Evolutionary conservation across 2,888 invertebrate genomes (phyloP).

Genomic region (Sinohyriopsis cumingii): DNA sequence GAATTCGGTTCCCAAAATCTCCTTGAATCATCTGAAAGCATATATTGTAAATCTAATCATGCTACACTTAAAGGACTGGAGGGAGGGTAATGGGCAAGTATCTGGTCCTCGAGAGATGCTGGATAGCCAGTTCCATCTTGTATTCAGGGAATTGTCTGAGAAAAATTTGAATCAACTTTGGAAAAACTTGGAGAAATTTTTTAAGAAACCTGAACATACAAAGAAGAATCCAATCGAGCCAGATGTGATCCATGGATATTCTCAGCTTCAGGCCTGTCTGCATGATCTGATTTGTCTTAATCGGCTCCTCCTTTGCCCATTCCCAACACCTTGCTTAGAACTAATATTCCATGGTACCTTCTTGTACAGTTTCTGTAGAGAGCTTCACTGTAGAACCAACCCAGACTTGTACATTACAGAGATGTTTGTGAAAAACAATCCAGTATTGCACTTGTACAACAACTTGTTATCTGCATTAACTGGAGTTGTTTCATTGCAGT

Average conservation of each 20-base stretch:
- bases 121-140: too few species aligned
- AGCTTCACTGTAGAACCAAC: constrained; percentile 44
- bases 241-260: constrained; percentile 58
- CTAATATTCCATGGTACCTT: constrained; percentile 61
- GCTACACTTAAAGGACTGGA: constrained; percentile 10
- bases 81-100: too few species aligned
- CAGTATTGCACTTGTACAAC: constrained; percentile 22
- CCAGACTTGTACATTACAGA: constrained; percentile 50
- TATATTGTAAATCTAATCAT: constrained; percentile 34
- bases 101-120: too few species aligned
- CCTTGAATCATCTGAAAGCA: constrained; percentile 38
- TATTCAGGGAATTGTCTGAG: too few species aligned
- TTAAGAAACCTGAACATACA: constrained; percentile 33
- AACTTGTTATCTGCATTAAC: too few species aligned
- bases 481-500: too few species aligned
- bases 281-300: constrained; percentile 60
- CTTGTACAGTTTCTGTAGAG: constrained; percentile 58
- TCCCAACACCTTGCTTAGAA: constrained; percentile 41
- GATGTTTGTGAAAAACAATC: constrained; percentile 43
- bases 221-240: constrained; percentile 35
- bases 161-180: constrained; percentile 6
- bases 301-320: constrained; percentile 58
- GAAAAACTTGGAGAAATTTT: constrained; percentile 33
- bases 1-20: constrained; percentile 48
- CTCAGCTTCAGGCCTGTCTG: constrained; percentile 68